Percentiles rank a stretch among this genome's conserved stretches.
Conservation (phyloP, 2,113 vertebrate species). For the Urocitellus parryii region DNA sequence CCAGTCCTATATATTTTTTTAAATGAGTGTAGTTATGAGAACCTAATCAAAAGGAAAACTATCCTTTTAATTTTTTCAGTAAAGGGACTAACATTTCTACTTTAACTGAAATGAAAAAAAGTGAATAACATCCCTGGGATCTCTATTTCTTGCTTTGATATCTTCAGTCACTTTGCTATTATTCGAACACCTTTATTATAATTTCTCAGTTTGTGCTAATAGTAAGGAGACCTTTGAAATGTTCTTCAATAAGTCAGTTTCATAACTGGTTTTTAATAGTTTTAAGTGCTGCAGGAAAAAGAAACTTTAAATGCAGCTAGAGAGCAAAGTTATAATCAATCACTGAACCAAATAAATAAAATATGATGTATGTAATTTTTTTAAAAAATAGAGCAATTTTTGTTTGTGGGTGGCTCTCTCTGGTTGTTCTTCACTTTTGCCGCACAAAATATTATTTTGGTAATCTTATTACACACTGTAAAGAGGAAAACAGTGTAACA, state of each 20-base stretch:
- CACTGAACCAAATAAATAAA: conserved; percentile 35
- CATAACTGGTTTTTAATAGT: conserved; percentile 47
- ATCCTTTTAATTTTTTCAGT: conserved; percentile 35
- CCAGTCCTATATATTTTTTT: conserved; percentile 33
- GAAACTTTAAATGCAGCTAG: background rate
- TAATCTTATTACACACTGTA: conserved; percentile 13
- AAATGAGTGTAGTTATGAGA: background rate
- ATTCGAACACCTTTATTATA: conserved; percentile 57
- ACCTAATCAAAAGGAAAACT: conserved; percentile 59
- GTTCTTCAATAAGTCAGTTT: conserved; percentile 45
- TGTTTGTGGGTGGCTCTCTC: background rate
- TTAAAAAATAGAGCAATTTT: conserved; percentile 10
- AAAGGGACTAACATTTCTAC: conserved; percentile 51
- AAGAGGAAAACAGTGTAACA: conserved; percentile 49
- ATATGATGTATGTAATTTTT: background rate
- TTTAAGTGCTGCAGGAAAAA: conserved; percentile 38
- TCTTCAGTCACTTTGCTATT: conserved; percentile 5
- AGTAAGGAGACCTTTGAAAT: conserved; percentile 24
- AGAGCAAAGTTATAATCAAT: conserved; percentile 40
- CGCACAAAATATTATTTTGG: conserved; percentile 34
- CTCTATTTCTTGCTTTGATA: conserved; percentile 45
- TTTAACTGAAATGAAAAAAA: conserved; percentile 47
- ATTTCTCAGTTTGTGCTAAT: conserved; percentile 42
- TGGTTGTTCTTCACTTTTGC: conserved; percentile 22
- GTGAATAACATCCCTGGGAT: background rate